Evolutionary conservation across 2,888 invertebrate genomes (phyloP), one percentile per base, ranked within the genome.

Genomic region (Leistus spinibarbis): DNA sequence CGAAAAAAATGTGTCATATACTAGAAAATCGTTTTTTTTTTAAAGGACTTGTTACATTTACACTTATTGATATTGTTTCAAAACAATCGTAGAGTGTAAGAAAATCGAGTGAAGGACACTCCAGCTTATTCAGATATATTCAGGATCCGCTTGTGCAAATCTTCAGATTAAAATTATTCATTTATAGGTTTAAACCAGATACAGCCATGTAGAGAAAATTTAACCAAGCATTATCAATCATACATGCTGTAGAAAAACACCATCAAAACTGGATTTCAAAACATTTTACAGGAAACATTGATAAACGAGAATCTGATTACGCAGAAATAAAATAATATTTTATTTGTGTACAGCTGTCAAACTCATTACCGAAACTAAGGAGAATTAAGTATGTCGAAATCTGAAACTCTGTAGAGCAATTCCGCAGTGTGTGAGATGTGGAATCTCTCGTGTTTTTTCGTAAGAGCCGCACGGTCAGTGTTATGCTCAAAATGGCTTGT

Each of bases 401-500:
- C 40, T 40, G 40, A 40, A 40, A 10, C 1, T 10, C 13, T 40
- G 40, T 13, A 53, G 9, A 53, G 9, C 17, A 60, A 60, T 40
- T 24, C 67, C 67, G 24, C 67, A 54, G 54, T 67, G 64, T 64
- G 19, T 54, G 60, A 60, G 22, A 67, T 4, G n/a, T 54, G 67
- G 60, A 24, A 19, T 62, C 20, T n/a, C 66, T 53, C 19, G 22
- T 69, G 62, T 53, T 70, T 70, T 70, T 62, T 60, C 53, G 23
- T 16, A 40, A 10, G 40, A 40, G 40, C 40, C 40, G 7, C 40
- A 13, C 23, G 64, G 23, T 19, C 60, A 57, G 10, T 72, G 72
- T 19, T 69, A 66, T 66, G 72, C 57, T 40, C 57, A 17, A 72
- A 72, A 72, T 72, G 66, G 66, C 72, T 72, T 56, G 73, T 73